Evolutionary conservation across 2,797 vertebrate genomes (phyloP), one percentile per base, ranked within the genome.

Genomic region (Delichon dasypus): DNA sequence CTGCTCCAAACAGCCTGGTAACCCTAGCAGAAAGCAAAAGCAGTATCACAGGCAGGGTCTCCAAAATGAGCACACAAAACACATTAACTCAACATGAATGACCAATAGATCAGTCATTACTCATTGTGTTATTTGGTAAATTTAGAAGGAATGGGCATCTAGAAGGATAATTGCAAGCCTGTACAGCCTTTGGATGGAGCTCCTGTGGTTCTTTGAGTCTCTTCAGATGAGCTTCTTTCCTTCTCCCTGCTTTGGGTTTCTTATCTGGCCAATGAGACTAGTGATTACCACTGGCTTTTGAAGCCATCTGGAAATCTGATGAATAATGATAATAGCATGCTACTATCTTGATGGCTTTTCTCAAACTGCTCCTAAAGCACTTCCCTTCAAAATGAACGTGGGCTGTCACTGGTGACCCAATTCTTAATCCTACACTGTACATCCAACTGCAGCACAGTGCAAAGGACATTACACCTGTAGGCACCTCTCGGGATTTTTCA

Each of bases 221-320:
- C 51, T 84, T 76, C 74, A 81, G 34, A 70, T 0, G 0, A 73
- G 25, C 13, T 62, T 36, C 44, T 75, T 90, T 50, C 60, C 53
- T 67, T 61, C 50, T 83, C 62, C 53, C n/a, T 86, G 45, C 38
- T 64, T 82, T 42, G 60, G 50, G 15, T 90, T 93, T 79, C 71
- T 88, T 91, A 93, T 77, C 93, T 94, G 42, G 44, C 38, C 2
- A 13, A 82, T 82, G 57, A 17, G 21, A 70, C 70, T 61, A 61
- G 53, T 61, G 51, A 86, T 89, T 89, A 85, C 29, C 30, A 7
- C 51, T 4, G 15, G 34, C 66, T 78, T 95, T 82, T 86, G 67
- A 96, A 95, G 91, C 57, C 85, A 92, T 74, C 71, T 91, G 74
- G 64, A 82, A 91, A 93, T 64, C 64, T 76, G 64, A 54, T 86